These are phyloP conservation scores for Catalaphyllia jardinei DNA, from an alignment of 64 coral and sea anemone genomes.

Conservation along the genomic window DNA sequence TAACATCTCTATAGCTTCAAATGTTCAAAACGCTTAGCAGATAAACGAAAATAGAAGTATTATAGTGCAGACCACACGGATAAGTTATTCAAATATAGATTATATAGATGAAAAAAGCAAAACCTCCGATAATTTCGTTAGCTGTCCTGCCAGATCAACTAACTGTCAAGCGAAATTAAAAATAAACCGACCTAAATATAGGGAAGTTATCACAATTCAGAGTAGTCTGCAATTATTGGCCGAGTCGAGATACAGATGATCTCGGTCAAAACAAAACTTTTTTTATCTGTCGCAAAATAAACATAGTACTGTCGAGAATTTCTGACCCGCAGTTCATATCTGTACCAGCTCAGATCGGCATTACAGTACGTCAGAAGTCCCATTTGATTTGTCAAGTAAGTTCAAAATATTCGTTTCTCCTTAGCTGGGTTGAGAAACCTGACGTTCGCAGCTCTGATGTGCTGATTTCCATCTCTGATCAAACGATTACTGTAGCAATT, in stretches of 20 bases:
- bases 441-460: no score
- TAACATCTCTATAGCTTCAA: no score
- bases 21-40: no score
- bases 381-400: neutral
- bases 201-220: neutral
- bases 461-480: no score
- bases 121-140: no score
- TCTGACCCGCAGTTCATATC: neutral
- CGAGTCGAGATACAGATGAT: neutral
- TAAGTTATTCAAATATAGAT: no score
- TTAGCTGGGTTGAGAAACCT: neutral
- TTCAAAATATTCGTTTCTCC: neutral
- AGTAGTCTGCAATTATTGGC: slow-evolving; percentile 1
- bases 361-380: neutral
- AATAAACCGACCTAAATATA: neutral
- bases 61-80: no score
- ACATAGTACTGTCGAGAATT: neutral
- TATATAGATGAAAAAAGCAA: no score
- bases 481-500: no score
- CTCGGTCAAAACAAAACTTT: neutral
- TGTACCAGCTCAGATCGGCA: neutral
- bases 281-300: neutral
- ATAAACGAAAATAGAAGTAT: no score
- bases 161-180: neutral
- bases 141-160: no score